phyloP scores from a whole-genome alignment of 2,888 invertebrate species.

The Timema podura region DNA sequence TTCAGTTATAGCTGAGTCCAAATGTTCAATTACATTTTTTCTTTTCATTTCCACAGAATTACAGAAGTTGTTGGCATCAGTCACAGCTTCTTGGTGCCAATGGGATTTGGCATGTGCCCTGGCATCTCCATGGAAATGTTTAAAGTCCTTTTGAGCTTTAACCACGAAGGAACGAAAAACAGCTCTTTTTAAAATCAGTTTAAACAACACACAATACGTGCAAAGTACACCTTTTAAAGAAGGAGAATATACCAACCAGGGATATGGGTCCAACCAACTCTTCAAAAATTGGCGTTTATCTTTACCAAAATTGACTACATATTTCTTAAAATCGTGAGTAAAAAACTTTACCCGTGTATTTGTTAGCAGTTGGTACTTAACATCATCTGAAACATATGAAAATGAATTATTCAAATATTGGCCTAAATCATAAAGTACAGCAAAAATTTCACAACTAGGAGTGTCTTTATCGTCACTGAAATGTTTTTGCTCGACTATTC shows the following conservation, averaged over 20 bases:
- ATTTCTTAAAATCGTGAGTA: slow-evolving; percentile 4
- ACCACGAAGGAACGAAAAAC: neutral
- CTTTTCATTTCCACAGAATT: slow-evolving; percentile 2
- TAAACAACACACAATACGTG: neutral
- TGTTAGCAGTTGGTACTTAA: neutral
- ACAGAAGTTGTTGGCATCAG: slow-evolving; percentile 4
- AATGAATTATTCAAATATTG: no score
- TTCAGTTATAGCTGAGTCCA: neutral
- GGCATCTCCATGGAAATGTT: slow-evolving; percentile 6
- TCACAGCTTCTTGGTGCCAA: slow-evolving; percentile 3
- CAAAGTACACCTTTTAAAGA: neutral
- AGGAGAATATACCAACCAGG: neutral
- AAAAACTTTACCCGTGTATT: neutral
- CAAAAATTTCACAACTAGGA: no score
- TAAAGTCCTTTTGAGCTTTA: neutral
- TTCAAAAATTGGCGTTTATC: neutral
- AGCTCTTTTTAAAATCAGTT: neutral
- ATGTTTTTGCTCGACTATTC: no score
- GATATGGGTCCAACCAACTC: neutral
- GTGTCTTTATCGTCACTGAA: no score
- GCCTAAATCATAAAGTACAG: no score
- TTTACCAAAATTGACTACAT: neutral
- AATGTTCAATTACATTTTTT: neutral
- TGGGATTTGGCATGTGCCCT: neutral
- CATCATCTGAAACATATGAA: neutral